phyloP scores from a whole-genome alignment of 2,797 vertebrate genomes.

The Neopelma chrysocephalum region DNA sequence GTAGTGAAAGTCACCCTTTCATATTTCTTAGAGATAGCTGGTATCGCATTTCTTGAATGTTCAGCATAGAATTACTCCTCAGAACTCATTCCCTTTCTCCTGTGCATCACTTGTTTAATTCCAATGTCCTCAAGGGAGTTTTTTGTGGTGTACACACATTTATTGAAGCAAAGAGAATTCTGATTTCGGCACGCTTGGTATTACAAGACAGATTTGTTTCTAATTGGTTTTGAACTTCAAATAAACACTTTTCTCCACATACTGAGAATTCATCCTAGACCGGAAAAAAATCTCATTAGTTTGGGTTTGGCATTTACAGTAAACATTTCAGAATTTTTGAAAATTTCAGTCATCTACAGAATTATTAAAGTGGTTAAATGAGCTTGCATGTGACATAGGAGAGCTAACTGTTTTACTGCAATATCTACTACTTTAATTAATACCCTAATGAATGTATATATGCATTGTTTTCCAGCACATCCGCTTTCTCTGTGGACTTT shows the following conservation, averaged over 20 bases:
- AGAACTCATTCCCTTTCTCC: neutral
- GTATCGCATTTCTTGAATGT: neutral
- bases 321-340: neutral
- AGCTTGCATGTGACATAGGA: neutral
- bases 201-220: neutral
- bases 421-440: neutral
- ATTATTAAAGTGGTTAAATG: neutral
- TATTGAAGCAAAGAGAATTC: neutral
- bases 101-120: neutral
- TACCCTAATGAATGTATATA: neutral
- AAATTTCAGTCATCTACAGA: neutral
- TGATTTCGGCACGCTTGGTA: neutral
- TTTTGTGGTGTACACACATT: neutral
- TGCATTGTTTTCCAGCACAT: neutral
- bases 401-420: neutral
- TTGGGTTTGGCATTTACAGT: neutral
- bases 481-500: neutral
- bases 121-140: neutral
- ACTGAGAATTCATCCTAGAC: neutral
- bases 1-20: neutral
- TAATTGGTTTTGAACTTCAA: neutral
- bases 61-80: neutral
- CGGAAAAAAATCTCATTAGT: neutral
- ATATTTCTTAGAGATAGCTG: neutral
- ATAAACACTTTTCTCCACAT: neutral